Percentiles rank a stretch among this genome's conserved stretches.
These are phyloP conservation scores for Seira ritae DNA, from an alignment of 2,888 invertebrate genomes.

Conservation along the genomic window DNA sequence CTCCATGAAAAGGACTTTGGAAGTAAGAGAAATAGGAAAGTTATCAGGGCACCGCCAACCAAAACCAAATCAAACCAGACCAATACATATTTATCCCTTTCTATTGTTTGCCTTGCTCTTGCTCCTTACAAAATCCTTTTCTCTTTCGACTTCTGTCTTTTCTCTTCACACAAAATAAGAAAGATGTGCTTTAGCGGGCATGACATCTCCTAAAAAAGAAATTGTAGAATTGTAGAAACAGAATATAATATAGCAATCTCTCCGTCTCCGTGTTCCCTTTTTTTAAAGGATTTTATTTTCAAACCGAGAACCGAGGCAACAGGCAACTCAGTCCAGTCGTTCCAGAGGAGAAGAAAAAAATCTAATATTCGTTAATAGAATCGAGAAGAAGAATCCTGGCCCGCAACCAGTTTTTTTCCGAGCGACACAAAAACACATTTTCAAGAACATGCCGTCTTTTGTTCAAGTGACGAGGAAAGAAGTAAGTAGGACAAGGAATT, in stretches of 20 bases:
- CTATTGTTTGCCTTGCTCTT: too few relatives aligned
- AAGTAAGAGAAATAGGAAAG: neutral
- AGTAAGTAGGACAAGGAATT: conserved; percentile 3
- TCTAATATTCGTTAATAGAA: conserved; percentile 49
- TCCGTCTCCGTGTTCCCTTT: too few relatives aligned
- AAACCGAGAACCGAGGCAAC: conserved; percentile 22
- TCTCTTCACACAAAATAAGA: neutral
- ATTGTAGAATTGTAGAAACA: too few relatives aligned
- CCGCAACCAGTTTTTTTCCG: conserved; percentile 23
- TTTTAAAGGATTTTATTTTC: conserved; percentile 19
- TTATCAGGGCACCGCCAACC: neutral
- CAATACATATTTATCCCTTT: too few relatives aligned
- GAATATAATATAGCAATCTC: too few relatives aligned
- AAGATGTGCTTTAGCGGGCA: neutral
- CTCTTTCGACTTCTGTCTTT: neutral
- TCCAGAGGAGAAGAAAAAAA: neutral
- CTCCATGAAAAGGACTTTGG: neutral
- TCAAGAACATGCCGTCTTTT: conserved; percentile 21
- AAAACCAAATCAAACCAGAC: too few relatives aligned
- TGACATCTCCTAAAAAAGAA: too few relatives aligned
- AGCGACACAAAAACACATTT: neutral
- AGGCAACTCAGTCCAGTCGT: conserved; percentile 22
- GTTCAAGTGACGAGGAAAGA: neutral
- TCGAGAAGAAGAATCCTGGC: conserved; percentile 42
- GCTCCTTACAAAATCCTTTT: neutral